These are phyloP conservation scores for Oscheius sp. DNA, from an alignment of 2,888 invertebrate species.

Conservation along the genomic window DNA sequence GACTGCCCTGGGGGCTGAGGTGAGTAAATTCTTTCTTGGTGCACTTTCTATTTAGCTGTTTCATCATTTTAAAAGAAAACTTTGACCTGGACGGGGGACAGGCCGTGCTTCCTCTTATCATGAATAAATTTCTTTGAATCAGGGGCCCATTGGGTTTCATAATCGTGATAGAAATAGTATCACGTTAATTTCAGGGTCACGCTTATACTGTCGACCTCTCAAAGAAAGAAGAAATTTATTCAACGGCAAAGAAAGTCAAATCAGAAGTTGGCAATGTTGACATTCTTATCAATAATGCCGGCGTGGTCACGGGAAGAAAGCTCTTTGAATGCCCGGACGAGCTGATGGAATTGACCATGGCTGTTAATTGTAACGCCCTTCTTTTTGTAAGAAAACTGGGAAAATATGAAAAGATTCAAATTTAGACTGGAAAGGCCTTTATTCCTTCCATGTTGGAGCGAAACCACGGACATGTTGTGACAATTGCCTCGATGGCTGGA, in stretches of 20 bases:
- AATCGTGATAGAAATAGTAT: too few species aligned
- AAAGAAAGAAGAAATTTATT: conserved; percentile 84
- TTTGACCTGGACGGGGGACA: too few species aligned
- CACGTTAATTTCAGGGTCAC: conserved; percentile 74
- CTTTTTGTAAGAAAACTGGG: conserved; percentile 82
- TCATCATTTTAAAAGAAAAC: too few species aligned
- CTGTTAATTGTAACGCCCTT: conserved; percentile 89
- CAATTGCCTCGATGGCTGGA: conserved; percentile 85
- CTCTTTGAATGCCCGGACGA: conserved; percentile 87
- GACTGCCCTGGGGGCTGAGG: conserved; percentile 54
- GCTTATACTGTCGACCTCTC: conserved; percentile 87
- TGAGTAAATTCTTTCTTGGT: too few species aligned
- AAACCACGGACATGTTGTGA: conserved; percentile 91
- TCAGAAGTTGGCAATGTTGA: conserved; percentile 85
- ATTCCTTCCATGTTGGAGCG: conserved; percentile 88
- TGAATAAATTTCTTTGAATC: too few species aligned
- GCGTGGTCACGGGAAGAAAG: conserved; percentile 81
- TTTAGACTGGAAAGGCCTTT: conserved; percentile 85
- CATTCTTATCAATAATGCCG: conserved; percentile 91
- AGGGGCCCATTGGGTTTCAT: too few species aligned
- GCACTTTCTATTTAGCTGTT: too few species aligned
- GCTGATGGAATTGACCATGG: conserved; percentile 87
- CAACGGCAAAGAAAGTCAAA: conserved; percentile 62
- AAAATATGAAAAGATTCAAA: conserved; percentile 51
- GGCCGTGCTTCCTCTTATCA: too few species aligned